Evolutionary conservation across 2,113 vertebrate genomes (phyloP), one percentile per base, ranked within the genome.

Genomic region (Malurus alboscapulatus): DNA sequence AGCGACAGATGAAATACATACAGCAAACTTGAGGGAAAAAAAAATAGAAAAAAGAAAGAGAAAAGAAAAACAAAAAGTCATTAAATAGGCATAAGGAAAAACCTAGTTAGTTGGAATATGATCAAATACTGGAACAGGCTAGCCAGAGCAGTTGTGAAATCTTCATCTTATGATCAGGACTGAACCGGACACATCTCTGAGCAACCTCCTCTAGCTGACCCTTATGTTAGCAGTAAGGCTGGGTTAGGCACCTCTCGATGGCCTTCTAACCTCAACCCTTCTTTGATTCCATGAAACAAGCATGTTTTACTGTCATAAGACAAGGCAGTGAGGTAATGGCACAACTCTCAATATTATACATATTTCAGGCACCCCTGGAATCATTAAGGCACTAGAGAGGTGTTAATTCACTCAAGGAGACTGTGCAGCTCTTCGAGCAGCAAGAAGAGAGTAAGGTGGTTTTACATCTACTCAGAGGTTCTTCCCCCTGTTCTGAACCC

Each of bases 401-500:
- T 67, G 18, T 25, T 65, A 34, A n/a, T 61, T 81, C 87, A 34
- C 18, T 24, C 8, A 57, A 32, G 6, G 27, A 13, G 9, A 40
- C 8, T 4, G 16, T 12, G 32, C 20, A 54, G 17, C 50, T 90
- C 44, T 78, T 21, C 21, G 29, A 72, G 53, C 34, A 86, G 11
- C 13, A 47, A 34, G 45, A 57, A 47, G n/a, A 16, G 7, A 53
- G 21, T 50, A 40, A 3, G 2, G 17, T 21, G 72, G 25, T 3
- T 81, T 89, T 84, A 54, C 81, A 77, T 4, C 14, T 62, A 5
- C 30, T 58, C 25, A 32, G 27, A 59, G 14, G 7, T 48, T 78
- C 19, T 62, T 11, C 24, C 10, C 36, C 0, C 0, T n/a, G 9
- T n/a, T 58, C 27, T 50, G 86, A 6, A 58, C 3, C 3, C 22